phyloP scores from a whole-genome alignment of 2,113 vertebrate species.

The Camelus dromedarius region DNA sequence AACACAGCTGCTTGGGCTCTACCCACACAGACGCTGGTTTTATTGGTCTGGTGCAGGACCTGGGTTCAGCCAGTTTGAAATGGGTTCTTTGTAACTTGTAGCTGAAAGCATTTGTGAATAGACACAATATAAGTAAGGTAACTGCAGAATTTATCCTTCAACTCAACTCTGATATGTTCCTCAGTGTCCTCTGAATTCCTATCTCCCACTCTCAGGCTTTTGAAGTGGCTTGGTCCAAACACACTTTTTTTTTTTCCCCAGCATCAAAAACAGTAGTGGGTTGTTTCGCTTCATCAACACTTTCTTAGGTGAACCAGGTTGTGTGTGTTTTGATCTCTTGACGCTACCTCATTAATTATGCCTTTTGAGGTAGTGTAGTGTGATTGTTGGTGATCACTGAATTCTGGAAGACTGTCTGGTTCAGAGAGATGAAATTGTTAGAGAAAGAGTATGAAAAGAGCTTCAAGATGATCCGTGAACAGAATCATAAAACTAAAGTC shows the following conservation, averaged over 20 bases:
- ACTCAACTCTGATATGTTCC: not conserved
- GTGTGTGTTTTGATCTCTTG: not conserved
- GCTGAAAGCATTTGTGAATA: not conserved
- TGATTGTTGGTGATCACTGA: not conserved
- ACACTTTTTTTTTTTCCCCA: not conserved
- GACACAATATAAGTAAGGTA: not conserved
- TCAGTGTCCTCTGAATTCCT: not conserved
- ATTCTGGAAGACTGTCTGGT: not conserved
- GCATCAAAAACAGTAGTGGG: not conserved
- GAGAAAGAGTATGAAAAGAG: constrained; percentile 1
- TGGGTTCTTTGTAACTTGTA: not conserved
- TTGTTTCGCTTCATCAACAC: not conserved
- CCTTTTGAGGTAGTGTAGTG: not conserved
- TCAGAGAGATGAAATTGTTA: constrained; percentile 12
- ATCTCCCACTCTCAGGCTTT: not conserved
- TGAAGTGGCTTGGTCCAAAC: not conserved
- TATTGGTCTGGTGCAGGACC: not conserved
- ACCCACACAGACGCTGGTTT: not conserved
- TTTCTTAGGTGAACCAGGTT: not conserved
- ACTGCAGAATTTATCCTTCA: not conserved
- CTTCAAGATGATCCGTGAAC: not conserved
- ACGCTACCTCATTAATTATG: not conserved
- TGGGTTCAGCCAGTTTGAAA: not conserved
- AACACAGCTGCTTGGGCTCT: not conserved
- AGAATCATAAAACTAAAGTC: constrained; percentile 14